Base-by-base conservation (phyloP, 2,797 vertebrate species). In the Emydoidea blandingii region DNA sequence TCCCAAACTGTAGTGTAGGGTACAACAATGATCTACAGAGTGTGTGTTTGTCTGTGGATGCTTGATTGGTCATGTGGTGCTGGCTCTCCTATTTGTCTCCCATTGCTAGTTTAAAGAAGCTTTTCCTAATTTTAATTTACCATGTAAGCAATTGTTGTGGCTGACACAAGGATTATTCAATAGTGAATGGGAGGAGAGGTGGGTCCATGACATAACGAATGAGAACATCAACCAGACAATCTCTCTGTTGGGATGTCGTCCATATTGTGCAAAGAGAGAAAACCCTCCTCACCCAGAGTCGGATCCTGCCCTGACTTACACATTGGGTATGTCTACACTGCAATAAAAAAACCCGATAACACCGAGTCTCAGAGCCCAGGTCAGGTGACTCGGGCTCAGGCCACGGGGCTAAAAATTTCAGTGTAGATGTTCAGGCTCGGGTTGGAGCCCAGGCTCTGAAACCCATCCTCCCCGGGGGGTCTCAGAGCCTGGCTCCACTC, bases 251-350 rank as follows among this genome's bases (percentile, higher is more conserved):
- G 87, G 16, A 16, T 25, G 50, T 81, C 8, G 49, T 41, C 94
- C 56, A 25, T 44, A 18, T 29, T 57, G 12, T 80, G 86, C 72
- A 56, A 50, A 79, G 49, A 41, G 54, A n/a, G 59, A 80, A 47
- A 80, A 85, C 83, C 4, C 19, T 68, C 65, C 53, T 79, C 81
- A 29, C 1, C 1, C 31, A 0, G 2, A 72, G n/a, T 2, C 23
- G 31, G 14, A 19, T 54, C 14, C 14, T 57, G 81, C 1, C 0
- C 1, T 87, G 50, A 56, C 65, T 86, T 90, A 3, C 0, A 0
- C 92, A 21, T 31, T 59, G 57, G 12, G 12, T 59, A 31, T 59
- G 57, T 59, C 29, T 59, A 31, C 57, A 59, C 57, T 59, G 57
- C 57, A 59, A 15, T 59, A 59, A 59, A 56, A 56, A 21, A 14